phyloP scores from a whole-genome alignment of 2,888 invertebrate species.

The Tenthredo amoena region DNA sequence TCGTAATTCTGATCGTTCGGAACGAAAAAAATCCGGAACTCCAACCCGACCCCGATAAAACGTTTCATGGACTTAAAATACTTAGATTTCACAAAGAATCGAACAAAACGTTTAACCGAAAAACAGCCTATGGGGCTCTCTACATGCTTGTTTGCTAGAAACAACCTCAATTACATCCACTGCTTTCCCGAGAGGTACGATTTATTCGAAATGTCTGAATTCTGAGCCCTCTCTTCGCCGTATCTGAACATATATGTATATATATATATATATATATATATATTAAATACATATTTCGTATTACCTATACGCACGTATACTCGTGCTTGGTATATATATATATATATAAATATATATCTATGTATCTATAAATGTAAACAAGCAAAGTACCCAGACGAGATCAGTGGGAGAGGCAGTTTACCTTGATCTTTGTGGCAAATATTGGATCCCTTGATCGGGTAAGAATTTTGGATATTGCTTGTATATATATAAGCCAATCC shows the following conservation, averaged over 20 bases:
- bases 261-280: background rate
- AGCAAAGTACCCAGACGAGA: constrained; percentile 36
- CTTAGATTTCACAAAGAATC: too few species aligned
- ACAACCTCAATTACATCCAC: background rate
- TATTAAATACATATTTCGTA: constrained; percentile 1
- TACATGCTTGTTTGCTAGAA: background rate
- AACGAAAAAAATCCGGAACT: too few species aligned
- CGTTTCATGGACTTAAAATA: too few species aligned
- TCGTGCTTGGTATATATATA: background rate
- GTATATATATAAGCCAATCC: constrained; percentile 62
- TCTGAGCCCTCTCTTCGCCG: background rate
- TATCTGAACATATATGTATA: background rate
- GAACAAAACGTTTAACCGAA: too few species aligned
- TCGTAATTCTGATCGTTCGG: too few species aligned
- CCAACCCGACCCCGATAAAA: too few species aligned
- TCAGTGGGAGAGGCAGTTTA: constrained; percentile 58
- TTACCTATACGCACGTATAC: background rate
- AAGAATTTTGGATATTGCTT: constrained; percentile 73
- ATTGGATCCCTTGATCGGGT: constrained; percentile 71
- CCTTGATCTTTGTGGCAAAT: constrained; percentile 73
- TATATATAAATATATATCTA: background rate
- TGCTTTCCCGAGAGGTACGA: background rate
- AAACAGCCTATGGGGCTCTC: background rate
- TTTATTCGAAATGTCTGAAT: background rate
- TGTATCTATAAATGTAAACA: constrained; percentile 37